Conservation (phyloP, 2,113 vertebrate genomes). For the Castor canadensis region DNA sequence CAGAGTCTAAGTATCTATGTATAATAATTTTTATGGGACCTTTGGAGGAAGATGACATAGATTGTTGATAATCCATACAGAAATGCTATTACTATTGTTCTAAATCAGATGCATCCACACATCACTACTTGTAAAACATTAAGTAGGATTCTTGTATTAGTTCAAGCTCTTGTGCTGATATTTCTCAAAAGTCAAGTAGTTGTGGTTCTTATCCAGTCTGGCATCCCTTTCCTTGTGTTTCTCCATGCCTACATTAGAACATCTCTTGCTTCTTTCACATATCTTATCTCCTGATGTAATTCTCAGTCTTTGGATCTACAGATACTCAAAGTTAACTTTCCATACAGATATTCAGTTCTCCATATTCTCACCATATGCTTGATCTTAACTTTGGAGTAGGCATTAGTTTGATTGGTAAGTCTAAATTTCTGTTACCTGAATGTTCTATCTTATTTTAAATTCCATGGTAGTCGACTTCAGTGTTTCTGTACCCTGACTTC, state of each 20-base stretch:
- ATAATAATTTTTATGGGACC: neutral
- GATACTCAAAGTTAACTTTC: neutral
- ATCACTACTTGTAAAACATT: neutral
- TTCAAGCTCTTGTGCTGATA: neutral
- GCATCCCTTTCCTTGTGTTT: neutral
- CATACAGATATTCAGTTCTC: neutral
- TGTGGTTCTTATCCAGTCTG: neutral
- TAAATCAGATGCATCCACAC: neutral
- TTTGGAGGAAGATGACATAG: neutral
- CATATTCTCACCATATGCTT: neutral
- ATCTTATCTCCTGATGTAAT: neutral
- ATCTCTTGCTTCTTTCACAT: neutral
- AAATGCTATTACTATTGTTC: neutral
- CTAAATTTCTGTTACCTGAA: neutral
- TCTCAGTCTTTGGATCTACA: neutral
- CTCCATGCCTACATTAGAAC: neutral
- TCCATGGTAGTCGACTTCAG: neutral
- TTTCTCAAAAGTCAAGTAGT: neutral
- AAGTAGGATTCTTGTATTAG: neutral
- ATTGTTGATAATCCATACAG: neutral
- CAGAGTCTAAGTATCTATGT: neutral
- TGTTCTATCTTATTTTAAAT: neutral
- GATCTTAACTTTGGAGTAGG: neutral
- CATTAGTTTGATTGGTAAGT: neutral
- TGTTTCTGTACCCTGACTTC: neutral